phyloP scores from a whole-genome alignment of 1,140 invertebrate species.

The Lithobius niger region DNA sequence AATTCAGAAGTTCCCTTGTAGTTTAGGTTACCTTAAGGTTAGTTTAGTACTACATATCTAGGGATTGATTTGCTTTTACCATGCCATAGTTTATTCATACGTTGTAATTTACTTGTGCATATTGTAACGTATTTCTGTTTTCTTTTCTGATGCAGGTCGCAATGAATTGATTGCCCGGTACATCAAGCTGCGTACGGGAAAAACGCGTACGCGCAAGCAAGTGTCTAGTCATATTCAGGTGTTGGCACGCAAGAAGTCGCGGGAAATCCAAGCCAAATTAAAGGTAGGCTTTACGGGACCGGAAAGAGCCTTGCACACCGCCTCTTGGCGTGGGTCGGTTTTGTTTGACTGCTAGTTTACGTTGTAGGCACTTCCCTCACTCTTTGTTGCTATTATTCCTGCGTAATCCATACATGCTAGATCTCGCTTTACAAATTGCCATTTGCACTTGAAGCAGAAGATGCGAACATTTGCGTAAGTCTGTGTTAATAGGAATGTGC shows the following conservation, averaged over 20 bases:
- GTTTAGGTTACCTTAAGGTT: no score
- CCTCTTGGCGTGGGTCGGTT: no score
- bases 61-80: no score
- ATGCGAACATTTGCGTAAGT: no score
- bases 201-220: slow-evolving; percentile 97
- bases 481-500: no score
- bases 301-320: background rate
- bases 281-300: slow-evolving; percentile 52
- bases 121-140: slow-evolving; percentile 13
- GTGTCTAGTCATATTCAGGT: slow-evolving; percentile 99
- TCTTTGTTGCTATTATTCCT: no score
- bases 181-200: slow-evolving; percentile 96
- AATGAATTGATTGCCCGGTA: slow-evolving; percentile 99
- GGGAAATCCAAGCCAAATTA: slow-evolving; percentile 93
- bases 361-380: no score
- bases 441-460: no score
- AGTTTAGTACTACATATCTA: no score
- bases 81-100: no score
- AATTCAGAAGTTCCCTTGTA: no score
- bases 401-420: background rate
- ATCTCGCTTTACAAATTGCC: background rate
- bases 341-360: no score
- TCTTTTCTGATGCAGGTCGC: slow-evolving; percentile 58
- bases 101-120: slow-evolving; percentile 2
- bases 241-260: slow-evolving; percentile 87